Conservation (phyloP, 2,113 vertebrate species). For the Myotis brandtii region DNA sequence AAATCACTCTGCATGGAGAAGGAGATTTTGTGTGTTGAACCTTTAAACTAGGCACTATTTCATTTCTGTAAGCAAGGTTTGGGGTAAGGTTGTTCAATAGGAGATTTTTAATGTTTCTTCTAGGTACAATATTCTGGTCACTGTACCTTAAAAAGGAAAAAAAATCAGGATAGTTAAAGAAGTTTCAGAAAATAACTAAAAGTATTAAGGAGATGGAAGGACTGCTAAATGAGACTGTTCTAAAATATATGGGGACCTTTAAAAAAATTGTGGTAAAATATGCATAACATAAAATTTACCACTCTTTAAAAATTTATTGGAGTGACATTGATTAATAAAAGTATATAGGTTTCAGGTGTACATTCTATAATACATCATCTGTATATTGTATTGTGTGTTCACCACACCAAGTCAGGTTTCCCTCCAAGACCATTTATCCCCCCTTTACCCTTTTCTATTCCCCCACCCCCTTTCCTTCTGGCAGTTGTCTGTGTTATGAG, state of each 20-base stretch:
- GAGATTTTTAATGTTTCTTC: constrained; percentile 36
- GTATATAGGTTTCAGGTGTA: neutral
- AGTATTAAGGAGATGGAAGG: neutral
- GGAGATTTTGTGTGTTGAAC: no score
- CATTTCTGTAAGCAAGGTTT: neutral
- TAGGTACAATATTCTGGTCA: neutral
- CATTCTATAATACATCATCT: neutral
- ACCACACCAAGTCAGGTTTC: neutral
- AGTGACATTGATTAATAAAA: neutral
- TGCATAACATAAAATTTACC: neutral
- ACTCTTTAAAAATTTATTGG: neutral
- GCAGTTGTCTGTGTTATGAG: neutral
- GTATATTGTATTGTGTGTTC: neutral
- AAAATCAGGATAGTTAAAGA: neutral
- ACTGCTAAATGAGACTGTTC: neutral
- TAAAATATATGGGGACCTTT: neutral
- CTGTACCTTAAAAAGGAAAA: neutral
- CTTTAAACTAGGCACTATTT: neutral
- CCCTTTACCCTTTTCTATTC: neutral
- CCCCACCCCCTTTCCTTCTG: neutral
- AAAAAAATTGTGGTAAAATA: neutral
- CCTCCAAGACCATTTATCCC: neutral
- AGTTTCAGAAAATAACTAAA: neutral
- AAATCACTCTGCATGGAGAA: neutral
- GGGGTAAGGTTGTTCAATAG: neutral